These are phyloP conservation scores for Lepidurus apus DNA, from an alignment of 1,140 invertebrate genomes.

Conservation along the genomic window DNA sequence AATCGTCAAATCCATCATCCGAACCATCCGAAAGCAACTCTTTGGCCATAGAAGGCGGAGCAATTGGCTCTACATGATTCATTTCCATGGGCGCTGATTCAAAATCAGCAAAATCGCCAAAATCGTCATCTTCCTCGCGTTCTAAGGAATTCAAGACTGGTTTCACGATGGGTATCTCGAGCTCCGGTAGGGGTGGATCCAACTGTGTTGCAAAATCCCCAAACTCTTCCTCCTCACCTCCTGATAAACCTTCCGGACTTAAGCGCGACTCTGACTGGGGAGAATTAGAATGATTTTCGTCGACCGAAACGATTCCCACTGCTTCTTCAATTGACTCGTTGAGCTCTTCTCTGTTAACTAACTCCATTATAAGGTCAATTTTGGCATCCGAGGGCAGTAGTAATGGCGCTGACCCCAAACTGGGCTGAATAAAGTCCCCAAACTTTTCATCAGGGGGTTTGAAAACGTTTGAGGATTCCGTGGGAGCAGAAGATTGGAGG, in stretches of 20 bases:
- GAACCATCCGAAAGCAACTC: background rate
- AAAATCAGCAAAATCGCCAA: conserved; percentile 28
- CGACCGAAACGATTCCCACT: background rate
- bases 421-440: background rate
- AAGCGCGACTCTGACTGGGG: background rate
- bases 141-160: background rate
- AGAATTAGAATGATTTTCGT: background rate
- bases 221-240: background rate
- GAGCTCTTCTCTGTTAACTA: background rate
- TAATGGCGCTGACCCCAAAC: background rate
- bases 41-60: background rate
- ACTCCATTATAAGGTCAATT: background rate
- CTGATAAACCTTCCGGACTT: background rate
- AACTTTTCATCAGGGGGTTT: background rate
- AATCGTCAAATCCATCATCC: conserved; percentile 31
- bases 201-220: conserved; percentile 12
- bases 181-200: background rate
- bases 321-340: background rate
- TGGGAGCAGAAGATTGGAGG: background rate
- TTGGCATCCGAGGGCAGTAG: background rate
- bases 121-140: conserved; percentile 6
- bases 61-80: background rate
- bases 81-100: background rate
- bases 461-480: background rate
- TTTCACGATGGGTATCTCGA: background rate